Evolutionary conservation across 2,888 invertebrate genomes (phyloP), one percentile per base, ranked within the genome.

Genomic region (Hydriomena furcata): DNA sequence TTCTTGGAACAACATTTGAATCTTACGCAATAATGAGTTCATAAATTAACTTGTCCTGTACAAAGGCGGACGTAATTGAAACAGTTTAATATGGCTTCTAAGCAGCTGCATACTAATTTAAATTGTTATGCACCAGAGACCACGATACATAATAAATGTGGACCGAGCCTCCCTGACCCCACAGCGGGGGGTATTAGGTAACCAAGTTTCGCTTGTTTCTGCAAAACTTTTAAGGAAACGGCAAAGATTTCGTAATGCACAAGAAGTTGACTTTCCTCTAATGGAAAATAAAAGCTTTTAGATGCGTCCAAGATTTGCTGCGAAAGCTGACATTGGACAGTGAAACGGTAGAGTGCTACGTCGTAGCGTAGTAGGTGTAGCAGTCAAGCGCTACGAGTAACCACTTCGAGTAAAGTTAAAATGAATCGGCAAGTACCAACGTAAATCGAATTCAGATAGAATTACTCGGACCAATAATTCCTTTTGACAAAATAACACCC

Each of bases 61-160:
- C 34, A 38, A 44, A 44, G 21, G 21, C 24, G 20, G 30, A 11
- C 10, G 30, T 36, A 41, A 51, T 45, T 51, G 40, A 40, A 51
- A 40, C 40, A 44, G 32, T 44, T 40, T 35, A 24, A 35, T 40
- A 13, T 10, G 11, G 41, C 44, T 32, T 41, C 31, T 36, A 34
- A 30, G 20, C 32, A 17, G 13, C 43, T 52, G 43, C 34, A 46
- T 46, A 52, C 36, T 52, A 40, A 53, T 31, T 52, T 43, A 38
- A 28, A 52, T 47, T 34, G 32, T 27, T 11, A 27, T 23, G 27
- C 44, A 36, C 20, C 13, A 40, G 43, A 44, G 37, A 51, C 17
- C 21, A 32, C 37, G 27, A 37, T 42, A 34, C 40, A 41, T 46
- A 31, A 52, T 46, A 51, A 55, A 52, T 46, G 11, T 52, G 5